Conservation (phyloP, 2,113 vertebrate species). For the Parus major region DNA sequence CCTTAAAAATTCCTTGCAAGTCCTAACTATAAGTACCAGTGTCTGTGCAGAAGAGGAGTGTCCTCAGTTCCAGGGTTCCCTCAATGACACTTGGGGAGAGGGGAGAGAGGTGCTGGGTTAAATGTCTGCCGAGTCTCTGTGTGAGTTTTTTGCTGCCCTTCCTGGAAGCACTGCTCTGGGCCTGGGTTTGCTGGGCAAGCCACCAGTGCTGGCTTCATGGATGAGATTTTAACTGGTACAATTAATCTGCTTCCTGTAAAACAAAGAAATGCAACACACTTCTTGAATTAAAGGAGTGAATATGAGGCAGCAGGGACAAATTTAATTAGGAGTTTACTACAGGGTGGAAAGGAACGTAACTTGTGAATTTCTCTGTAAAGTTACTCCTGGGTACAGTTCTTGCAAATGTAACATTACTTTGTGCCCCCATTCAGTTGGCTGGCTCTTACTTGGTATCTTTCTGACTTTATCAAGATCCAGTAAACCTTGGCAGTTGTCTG, state of each 20-base stretch:
- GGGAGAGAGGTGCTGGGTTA: rapidly evolving
- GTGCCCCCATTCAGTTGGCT: neutral
- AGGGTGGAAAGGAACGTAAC: neutral
- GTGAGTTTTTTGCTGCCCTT: neutral
- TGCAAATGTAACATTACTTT: neutral
- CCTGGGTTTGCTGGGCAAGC: neutral
- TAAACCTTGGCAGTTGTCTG: neutral
- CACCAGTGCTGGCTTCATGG: neutral
- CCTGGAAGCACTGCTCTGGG: neutral
- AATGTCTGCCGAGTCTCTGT: neutral
- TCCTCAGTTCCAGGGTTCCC: neutral
- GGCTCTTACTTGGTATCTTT: neutral
- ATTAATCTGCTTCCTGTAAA: neutral
- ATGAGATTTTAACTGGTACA: neutral
- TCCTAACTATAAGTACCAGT: neutral
- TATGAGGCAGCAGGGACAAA: neutral
- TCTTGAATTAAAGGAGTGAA: neutral
- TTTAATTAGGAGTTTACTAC: neutral
- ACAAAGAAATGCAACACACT: neutral
- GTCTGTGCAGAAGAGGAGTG: neutral
- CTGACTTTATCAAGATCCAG: neutral
- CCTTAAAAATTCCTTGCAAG: neutral
- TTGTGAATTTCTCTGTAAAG: neutral
- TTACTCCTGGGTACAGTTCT: neutral
- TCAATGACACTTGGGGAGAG: neutral